Percentiles rank a stretch among this genome's conserved stretches.
phyloP scores from a whole-genome alignment of 2,113 vertebrate species.

The Naja naja region DNA sequence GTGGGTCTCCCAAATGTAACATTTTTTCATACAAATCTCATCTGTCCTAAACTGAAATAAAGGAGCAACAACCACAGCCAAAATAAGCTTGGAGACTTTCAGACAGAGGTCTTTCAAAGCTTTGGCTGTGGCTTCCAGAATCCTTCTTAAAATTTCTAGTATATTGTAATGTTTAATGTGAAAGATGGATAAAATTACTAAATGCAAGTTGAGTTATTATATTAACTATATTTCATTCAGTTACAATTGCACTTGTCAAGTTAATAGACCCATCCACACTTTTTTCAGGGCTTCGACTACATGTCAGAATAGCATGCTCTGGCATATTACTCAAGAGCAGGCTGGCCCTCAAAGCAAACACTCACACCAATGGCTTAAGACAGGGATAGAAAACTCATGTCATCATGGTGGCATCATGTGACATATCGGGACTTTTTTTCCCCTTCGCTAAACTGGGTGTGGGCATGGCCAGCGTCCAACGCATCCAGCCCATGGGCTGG shows the following conservation, averaged over 20 bases:
- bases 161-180: background rate
- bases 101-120: background rate
- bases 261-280: background rate
- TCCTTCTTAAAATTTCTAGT: background rate
- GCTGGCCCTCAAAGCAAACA: background rate
- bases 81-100: background rate
- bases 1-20: background rate
- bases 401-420: too few relatives aligned
- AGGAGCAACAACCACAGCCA: background rate
- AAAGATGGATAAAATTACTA: background rate
- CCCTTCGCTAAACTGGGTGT: too few relatives aligned
- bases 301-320: background rate
- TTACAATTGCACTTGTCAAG: background rate
- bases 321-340: background rate
- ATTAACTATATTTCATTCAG: background rate
- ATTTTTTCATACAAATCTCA: background rate
- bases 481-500: too few relatives aligned
- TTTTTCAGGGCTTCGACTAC: background rate
- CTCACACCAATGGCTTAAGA: background rate
- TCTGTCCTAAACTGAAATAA: background rate
- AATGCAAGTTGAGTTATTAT: background rate
- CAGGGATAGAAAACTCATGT: background rate
- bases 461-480: too few relatives aligned
- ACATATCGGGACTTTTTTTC: too few relatives aligned
- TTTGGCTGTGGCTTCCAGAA: background rate